Percentiles rank a stretch among this genome's conserved stretches.
phyloP scores from a whole-genome alignment of 1,140 invertebrate species.

The Dolichoris vasculosae region DNA sequence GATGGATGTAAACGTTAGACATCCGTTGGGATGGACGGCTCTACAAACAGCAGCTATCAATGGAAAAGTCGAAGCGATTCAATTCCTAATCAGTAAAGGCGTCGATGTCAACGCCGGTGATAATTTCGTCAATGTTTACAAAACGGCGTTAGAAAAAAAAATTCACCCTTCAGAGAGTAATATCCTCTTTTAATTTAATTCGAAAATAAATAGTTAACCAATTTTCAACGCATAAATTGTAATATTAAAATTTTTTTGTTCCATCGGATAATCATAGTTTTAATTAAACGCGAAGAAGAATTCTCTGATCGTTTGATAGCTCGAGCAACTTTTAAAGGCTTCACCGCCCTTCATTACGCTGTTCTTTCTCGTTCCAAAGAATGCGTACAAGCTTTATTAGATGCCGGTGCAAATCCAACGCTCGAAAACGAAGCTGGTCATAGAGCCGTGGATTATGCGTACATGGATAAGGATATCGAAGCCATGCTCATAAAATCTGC shows the following conservation, averaged over 20 bases:
- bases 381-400: constrained; percentile 78
- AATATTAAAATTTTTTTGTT: background rate
- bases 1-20: constrained; percentile 79
- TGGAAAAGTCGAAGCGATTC: constrained; percentile 79
- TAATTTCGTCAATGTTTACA: constrained; percentile 84
- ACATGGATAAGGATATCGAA: constrained; percentile 76
- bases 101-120: constrained; percentile 88
- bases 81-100: constrained; percentile 82
- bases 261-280: constrained; percentile 73
- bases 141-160: constrained; percentile 76
- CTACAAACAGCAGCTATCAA: constrained; percentile 90
- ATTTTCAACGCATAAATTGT: constrained; percentile 27
- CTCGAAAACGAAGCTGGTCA: constrained; percentile 87
- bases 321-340: constrained; percentile 86
- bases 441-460: constrained; percentile 84
- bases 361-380: constrained; percentile 83
- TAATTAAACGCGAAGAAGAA: constrained; percentile 84
- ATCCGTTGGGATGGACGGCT: constrained; percentile 89
- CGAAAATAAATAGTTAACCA: background rate
- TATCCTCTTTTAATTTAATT: constrained; percentile 11
- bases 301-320: constrained; percentile 85
- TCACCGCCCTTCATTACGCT: constrained; percentile 93
- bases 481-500: constrained; percentile 70
- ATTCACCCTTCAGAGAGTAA: constrained; percentile 80
- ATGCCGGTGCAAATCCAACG: constrained; percentile 82